Evolutionary conservation across 2,113 vertebrate genomes (phyloP), one percentile per base, ranked within the genome.

Genomic region (Paratilapia polleni): DNA sequence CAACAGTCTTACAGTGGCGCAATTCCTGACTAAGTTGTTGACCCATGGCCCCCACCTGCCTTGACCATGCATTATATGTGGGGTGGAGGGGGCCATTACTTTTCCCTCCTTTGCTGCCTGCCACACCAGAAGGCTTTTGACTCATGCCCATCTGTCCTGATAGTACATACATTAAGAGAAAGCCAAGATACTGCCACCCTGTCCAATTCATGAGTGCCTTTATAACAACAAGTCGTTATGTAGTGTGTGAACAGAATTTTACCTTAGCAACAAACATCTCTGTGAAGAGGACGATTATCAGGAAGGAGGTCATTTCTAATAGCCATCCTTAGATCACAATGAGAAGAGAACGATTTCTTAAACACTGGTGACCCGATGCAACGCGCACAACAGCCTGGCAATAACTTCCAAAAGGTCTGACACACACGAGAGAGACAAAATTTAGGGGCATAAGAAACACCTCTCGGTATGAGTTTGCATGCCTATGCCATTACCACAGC

Each of bases 141-240:
- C 95, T 96, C 95, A 96, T 93, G 89, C 87, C 95, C 96, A 96
- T 96, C 96, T 96, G 95, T 94, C 94, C 88, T 85, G 79, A 84
- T 94, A 92, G 93, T 92, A 94, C 92, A 92, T 94, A 94, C 86
- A 92, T 93, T 94, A 93, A 91, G 74, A 81, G 78, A 92, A 94
- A 94, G 93, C 93, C 89, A 92, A 95, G 93, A 85, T 90, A 88
- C 83, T 86, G 89, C 63, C 87, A 95, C 79, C 82, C 70, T 88
- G 74, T 92, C 86, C 88, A 89, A 84, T 81, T 89, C 85, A 87
- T 88, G 81, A 83, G 76, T 88, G 79, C 77, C 77, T 89, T 90
- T 88, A 86, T 77, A 83, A 85, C 49, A 86, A 84, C 60, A 84
- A 82, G 59, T 60, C 3, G 76, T 86, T 85, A 87, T 83, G 80